Base-by-base conservation (phyloP, 1,140 invertebrate genomes). In the Adoxophyes honmai region DNA sequence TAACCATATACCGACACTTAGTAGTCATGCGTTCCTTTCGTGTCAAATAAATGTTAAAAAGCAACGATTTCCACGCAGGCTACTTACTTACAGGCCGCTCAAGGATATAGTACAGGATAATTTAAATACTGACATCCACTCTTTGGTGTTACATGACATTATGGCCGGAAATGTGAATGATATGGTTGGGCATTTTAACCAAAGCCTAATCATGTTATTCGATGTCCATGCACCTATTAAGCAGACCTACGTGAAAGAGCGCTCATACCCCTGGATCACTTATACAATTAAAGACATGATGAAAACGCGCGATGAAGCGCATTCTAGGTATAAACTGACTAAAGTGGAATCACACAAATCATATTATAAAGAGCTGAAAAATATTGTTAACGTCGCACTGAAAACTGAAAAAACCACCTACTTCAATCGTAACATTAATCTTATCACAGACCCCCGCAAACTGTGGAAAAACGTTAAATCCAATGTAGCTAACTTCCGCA, bases 401-500 rank as follows among this genome's bases (percentile, higher is more conserved):
- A 13, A 28, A 33, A 9, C 0, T 28, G 53, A 55, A 16, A 48
- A 55, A 28, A 1, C n/a, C 3, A 37, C 53, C 6, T 55, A 28
- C 38, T 39, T 55, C 13, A 3, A 55, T 10, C 7, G 11, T 8
- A 0, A 21, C 1, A 39, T 55, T 28, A 39, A 33, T 28, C 1
- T 7, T 39, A 8, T 10, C 0, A 33, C 33, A n/a, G 13, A 55
- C 18, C n/a, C 53, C 13, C 9, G 15, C 4, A 33, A 4, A 1
- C 37, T 55, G 0, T 55, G 53, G 53, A 55, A 55, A 13, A 21
- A 55, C 11, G 5, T 55, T 5, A 55, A 55, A 33, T 16, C n/a
- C 1, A n/a, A n/a, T 11, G 8, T 55, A 33, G n/a, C 11, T 1
- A 10, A 33, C 13, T 52, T 52, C 11, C 38, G n/a, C 39, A 39